Evolutionary conservation across 23 tunicate species (phyloP).

Genomic region (Trididemnum nubilum): DNA sequence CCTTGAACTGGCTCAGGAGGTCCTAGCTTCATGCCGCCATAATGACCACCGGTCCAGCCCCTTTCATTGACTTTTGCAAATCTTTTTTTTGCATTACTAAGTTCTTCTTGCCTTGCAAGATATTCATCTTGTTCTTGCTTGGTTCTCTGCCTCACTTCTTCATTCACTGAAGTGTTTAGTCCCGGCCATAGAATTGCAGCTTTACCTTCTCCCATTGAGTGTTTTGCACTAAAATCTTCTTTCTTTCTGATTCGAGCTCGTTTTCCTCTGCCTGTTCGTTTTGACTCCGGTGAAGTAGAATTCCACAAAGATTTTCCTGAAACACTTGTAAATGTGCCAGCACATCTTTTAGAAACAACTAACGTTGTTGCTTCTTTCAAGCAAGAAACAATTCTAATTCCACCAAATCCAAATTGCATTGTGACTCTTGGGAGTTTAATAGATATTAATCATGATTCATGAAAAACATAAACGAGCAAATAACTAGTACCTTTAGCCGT

Average conservation of each 20-base stretch:
- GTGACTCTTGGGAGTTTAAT: too few species aligned
- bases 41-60: constrained; percentile 92
- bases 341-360: constrained; percentile 3
- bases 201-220: constrained; percentile 68
- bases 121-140: constrained; percentile 53
- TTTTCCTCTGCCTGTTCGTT: constrained; percentile 81
- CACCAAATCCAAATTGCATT: background rate
- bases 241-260: constrained; percentile 47
- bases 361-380: background rate
- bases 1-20: constrained; percentile 51
- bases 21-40: constrained; percentile 59
- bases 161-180: constrained; percentile 26
- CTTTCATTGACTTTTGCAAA: background rate
- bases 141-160: constrained; percentile 15
- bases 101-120: constrained; percentile 8
- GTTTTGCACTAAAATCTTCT: constrained; percentile 53
- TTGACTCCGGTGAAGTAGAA: constrained; percentile 47
- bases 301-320: constrained; percentile 43
- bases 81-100: background rate
- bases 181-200: constrained; percentile 85
- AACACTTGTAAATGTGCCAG: constrained; percentile 29
- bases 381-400: background rate
- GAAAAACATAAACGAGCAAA: too few species aligned
- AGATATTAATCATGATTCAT: too few species aligned
- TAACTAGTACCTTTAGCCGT: too few species aligned